Evolutionary conservation across 2,113 vertebrate genomes (phyloP).

Genomic region (Arenaria interpres): DNA sequence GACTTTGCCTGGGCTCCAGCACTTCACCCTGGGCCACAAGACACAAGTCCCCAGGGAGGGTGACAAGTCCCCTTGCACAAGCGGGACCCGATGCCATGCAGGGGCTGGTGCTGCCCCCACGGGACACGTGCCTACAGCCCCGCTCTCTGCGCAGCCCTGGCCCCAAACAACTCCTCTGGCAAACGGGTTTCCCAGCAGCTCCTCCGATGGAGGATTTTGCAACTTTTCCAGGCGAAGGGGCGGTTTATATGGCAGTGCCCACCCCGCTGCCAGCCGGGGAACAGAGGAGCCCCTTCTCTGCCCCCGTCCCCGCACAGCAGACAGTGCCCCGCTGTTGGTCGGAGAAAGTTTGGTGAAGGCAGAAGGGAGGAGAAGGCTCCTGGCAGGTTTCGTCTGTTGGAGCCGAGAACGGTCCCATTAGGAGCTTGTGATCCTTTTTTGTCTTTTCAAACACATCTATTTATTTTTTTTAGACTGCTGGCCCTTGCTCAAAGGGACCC

Average conservation of each 20-base stretch:
- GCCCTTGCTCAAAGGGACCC: background rate
- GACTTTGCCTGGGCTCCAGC: background rate
- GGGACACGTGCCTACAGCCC: background rate
- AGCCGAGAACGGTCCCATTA: background rate
- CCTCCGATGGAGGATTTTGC: background rate
- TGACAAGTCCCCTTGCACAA: background rate
- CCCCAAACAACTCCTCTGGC: background rate
- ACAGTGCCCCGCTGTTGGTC: constrained; percentile 16
- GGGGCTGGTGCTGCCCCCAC: background rate
- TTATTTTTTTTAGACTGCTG: constrained; percentile 8
- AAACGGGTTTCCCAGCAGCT: background rate
- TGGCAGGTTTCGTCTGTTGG: background rate
- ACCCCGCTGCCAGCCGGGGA: background rate
- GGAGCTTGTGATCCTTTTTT: background rate
- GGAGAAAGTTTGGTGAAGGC: background rate
- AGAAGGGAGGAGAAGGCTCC: background rate
- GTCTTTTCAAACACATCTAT: background rate
- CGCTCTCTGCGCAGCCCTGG: fast-evolving
- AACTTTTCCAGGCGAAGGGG: background rate
- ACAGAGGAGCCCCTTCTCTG: background rate
- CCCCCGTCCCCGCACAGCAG: background rate
- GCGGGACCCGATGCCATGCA: fast-evolving
- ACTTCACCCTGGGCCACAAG: background rate
- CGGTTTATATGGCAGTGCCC: fast-evolving
- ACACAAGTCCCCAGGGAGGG: background rate